A percentile compares a stretch with the other conserved stretches of the same genome.
These are phyloP conservation scores for Apaloderma vittatum DNA, from an alignment of 2,113 vertebrate genomes.

Conservation along the genomic window DNA sequence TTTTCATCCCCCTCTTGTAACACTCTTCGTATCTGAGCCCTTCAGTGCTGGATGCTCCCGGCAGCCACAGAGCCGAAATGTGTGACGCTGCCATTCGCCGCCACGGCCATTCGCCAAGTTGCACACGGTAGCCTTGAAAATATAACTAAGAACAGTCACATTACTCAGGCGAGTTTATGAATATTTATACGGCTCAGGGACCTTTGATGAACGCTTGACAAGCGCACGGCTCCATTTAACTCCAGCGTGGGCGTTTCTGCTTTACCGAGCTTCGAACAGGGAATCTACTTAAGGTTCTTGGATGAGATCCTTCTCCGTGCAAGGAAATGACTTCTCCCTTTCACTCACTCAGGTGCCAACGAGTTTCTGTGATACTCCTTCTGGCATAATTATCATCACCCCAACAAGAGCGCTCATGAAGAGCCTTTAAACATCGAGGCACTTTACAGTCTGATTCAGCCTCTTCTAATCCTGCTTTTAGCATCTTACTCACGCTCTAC, in stretches of 20 bases:
- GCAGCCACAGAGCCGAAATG: neutral
- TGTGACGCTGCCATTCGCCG: neutral
- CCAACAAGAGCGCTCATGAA: neutral
- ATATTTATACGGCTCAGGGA: constrained; percentile 2
- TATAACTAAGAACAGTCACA: neutral
- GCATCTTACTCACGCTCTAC: constrained; percentile 2
- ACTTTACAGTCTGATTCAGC: constrained; percentile 17
- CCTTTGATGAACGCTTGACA: neutral
- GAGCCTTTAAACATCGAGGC: neutral
- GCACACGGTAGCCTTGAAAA: neutral
- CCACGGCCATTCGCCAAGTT: neutral
- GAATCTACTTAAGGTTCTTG: neutral
- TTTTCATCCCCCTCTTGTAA: neutral
- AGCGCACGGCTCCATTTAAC: neutral
- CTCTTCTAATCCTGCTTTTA: neutral
- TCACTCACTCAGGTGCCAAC: neutral
- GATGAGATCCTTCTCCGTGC: neutral
- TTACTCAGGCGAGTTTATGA: neutral
- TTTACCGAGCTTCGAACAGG: neutral
- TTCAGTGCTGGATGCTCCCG: neutral
- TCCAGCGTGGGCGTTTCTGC: neutral
- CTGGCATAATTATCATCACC: neutral
- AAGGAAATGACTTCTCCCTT: neutral
- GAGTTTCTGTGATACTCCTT: neutral
- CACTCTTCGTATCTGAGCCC: neutral